A percentile compares a stretch with the other conserved stretches of the same genome.
Evolutionary conservation across 2,797 vertebrate species (phyloP).

Genomic region (Spea hammondii): DNA sequence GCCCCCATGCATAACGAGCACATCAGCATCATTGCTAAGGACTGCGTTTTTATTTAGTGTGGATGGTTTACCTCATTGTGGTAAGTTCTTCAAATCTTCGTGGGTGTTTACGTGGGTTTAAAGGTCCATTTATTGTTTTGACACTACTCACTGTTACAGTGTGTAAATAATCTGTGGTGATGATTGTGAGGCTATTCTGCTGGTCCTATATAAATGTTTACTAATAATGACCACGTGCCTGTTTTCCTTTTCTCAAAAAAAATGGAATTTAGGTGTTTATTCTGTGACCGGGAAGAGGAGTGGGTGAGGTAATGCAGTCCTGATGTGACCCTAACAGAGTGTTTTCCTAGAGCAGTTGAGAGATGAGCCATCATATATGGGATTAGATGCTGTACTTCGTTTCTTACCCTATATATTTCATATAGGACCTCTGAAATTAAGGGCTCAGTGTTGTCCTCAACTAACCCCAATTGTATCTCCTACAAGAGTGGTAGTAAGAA

Average conservation of each 20-base stretch:
- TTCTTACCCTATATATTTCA: not conserved
- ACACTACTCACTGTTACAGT: not conserved
- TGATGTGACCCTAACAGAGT: slow-evolving; percentile 29
- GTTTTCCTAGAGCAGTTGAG: not conserved
- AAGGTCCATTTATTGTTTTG: not conserved
- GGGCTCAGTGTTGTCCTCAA: not conserved
- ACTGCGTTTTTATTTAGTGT: slow-evolving; percentile 17
- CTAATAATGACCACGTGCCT: not conserved
- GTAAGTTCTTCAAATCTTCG: slow-evolving; percentile 21
- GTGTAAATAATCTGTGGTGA: not conserved
- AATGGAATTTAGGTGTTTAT: not conserved
- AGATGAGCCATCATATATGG: not conserved
- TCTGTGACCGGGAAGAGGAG: slow-evolving; percentile 13
- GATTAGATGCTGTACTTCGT: not conserved
- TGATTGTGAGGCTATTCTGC: not conserved
- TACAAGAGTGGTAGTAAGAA: too few relatives aligned
- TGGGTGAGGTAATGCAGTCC: slow-evolving; percentile 41
- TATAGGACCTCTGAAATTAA: not conserved
- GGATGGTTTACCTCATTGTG: slow-evolving; percentile 9
- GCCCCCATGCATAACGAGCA: not conserved
- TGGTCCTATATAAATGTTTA: not conserved
- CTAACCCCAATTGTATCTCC: not conserved
- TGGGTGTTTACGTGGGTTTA: not conserved
- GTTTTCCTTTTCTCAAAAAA: slow-evolving; percentile 6
- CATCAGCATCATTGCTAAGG: slow-evolving; percentile 16